phyloP scores from a whole-genome alignment of 2,888 invertebrate genomes.

The Seladonia tumulorum region DNA sequence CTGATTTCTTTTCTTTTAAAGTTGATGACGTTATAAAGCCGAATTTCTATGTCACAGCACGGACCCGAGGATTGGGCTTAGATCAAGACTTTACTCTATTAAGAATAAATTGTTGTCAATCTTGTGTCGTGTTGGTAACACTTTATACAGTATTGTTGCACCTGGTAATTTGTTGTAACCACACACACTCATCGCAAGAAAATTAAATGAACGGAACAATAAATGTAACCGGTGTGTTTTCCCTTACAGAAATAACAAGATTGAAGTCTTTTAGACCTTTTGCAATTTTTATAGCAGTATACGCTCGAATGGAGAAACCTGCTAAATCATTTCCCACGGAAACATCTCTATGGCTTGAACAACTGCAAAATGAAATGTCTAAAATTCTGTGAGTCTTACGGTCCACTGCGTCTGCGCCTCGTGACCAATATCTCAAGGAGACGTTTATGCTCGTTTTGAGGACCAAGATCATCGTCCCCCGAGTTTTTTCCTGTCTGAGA shows the following conservation, averaged over 20 bases:
- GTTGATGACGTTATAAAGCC: too few relatives aligned
- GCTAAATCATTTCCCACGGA: background rate
- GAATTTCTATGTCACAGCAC: too few relatives aligned
- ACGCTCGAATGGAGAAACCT: too few relatives aligned
- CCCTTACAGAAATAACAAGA: background rate
- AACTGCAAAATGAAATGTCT: background rate
- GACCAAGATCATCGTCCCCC: background rate
- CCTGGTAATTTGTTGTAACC: too few relatives aligned
- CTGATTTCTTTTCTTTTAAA: too few relatives aligned
- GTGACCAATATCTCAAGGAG: background rate
- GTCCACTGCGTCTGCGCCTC: background rate
- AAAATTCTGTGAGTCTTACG: background rate
- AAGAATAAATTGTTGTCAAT: too few relatives aligned
- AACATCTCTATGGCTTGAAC: background rate
- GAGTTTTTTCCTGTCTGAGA: background rate
- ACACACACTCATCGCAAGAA: too few relatives aligned
- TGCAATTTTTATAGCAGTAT: background rate
- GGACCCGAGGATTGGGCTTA: too few relatives aligned
- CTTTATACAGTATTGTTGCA: too few relatives aligned
- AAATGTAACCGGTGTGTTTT: background rate
- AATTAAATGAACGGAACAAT: too few relatives aligned
- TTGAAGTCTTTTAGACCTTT: background rate
- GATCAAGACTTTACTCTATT: too few relatives aligned
- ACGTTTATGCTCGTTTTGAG: background rate
- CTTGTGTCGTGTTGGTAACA: too few relatives aligned